phyloP scores from a whole-genome alignment of 2,113 vertebrate species.

The Periophthalmus modestus region DNA sequence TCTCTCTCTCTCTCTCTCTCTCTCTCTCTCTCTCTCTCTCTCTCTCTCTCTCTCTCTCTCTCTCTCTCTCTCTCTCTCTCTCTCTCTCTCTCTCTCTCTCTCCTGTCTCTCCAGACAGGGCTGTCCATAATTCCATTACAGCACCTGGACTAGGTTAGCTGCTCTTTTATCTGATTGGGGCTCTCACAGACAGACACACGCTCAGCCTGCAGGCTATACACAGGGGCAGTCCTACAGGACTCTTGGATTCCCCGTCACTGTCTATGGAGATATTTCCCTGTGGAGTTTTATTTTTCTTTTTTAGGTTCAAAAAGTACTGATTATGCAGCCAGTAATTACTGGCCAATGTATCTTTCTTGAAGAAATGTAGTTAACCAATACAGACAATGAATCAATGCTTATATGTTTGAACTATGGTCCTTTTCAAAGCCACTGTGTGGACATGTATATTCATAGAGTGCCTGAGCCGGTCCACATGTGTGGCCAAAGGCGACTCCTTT shows the following conservation, averaged over 20 bases:
- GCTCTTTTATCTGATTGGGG: constrained; percentile 65
- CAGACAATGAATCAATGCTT: constrained; percentile 13
- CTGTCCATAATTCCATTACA: constrained; percentile 70
- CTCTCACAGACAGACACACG: constrained; percentile 45
- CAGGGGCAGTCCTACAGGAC: constrained; percentile 41
- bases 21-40: constrained; percentile 44
- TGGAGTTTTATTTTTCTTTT: constrained; percentile 18
- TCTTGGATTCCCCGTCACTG: constrained; percentile 57
- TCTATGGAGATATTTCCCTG: constrained; percentile 40
- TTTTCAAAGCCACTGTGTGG: background rate
- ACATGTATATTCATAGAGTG: constrained; percentile 40
- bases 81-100: constrained; percentile 34
- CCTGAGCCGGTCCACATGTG: constrained; percentile 43
- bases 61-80: constrained; percentile 46
- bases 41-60: constrained; percentile 43
- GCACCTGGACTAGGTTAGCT: constrained; percentile 69
- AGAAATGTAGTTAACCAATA: constrained; percentile 24
- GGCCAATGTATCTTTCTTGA: constrained; percentile 31
- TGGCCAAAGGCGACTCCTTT: constrained; percentile 21
- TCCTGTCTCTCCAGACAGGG: constrained; percentile 55
- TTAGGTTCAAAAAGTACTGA: constrained; percentile 54
- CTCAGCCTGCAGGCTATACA: constrained; percentile 54
- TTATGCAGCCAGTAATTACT: constrained; percentile 60
- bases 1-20: constrained; percentile 39
- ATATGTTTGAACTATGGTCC: background rate